Base-by-base conservation (phyloP, 2,797 vertebrate species). In the Okamejei kenojei region DNA sequence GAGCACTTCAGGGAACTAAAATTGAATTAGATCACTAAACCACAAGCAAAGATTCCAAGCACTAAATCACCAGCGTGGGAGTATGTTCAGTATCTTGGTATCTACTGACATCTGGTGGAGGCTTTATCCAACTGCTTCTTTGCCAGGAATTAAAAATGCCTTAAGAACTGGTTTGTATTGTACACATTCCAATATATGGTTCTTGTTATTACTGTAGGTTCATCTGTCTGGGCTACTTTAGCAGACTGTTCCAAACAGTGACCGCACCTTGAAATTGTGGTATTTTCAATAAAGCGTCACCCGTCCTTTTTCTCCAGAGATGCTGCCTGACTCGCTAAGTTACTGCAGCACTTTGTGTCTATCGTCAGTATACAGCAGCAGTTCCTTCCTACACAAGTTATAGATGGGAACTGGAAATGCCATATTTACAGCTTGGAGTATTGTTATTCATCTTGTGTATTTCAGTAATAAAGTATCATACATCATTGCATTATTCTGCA, bases 41-140 rank as follows among this genome's bases (percentile, higher is more conserved):
- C 15, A 63, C 11, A 29, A 54, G 45, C 45, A 82, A 84, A 84
- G 29, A 86, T 17, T 86, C 58, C n/a, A 58, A 32, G 82, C 29
- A 86, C 13, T 86, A 63, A 86, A 86, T 86, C 58, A 86, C 82
- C 63, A 58, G 3, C 5, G 13, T n/a, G 1, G 0, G 82, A 63
- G 82, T 61, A 10, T 32, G 29, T 61, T 86, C 15, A 29, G 26
- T 29, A n/a, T 7, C 13, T 63, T 1, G 29, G 61, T 26, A 63
- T 86, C 82, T 86, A 86, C 82, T 86, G 82, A n/a, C 82, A 86
- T 86, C 82, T 86, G 58, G 58, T 86, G 82, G 82, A 68, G 7
- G 6, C 15, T 86, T 86, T 86, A 29, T 32, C 26, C n/a, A 63
- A 84, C 15, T 86, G 58, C 54, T 17, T 7, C 11, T 86, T 61